Evolutionary conservation across 2,113 vertebrate genomes (phyloP), one percentile per base, ranked within the genome.

Genomic region (Helogale parvula): DNA sequence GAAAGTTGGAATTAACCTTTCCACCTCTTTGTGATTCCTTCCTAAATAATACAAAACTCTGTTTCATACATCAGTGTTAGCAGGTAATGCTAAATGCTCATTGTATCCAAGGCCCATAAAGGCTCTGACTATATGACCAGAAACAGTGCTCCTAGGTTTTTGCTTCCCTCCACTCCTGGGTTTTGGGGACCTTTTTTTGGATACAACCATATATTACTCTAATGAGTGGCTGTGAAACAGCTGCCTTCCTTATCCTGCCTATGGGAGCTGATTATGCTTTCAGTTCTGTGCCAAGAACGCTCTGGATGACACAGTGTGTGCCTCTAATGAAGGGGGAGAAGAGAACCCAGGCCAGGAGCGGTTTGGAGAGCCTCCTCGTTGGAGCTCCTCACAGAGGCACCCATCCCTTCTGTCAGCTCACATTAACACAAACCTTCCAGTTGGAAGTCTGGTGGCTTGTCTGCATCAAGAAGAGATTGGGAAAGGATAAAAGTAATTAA

Each of bases 191-290:
- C 3, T 3, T 68, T 94, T 38, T 1, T n/a, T 45, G 4, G 5
- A 92, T 86, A 7, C 27, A 83, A n/a, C 21, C 17, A 91, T 29
- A 35, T 65, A 50, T 84, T 89, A 35, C 47, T 88, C 23, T 94
- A 96, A 91, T 6, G 15, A 84, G 68, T 57, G n/a, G 5, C 57
- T 80, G 4, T 69, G 35, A 79, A 86, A 45, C 23, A 68, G 82
- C 83, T 93, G 33, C 23, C 38, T 85, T 91, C 52, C 47, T 93
- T 38, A n/a, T 95, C 33, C 69, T 54, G 83, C 35, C 69, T 96
- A 66, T n/a, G 38, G 68, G 45, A 96, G 45, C 23, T 92, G 86
- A 88, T 79, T 77, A 82, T 29, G 21, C 23, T 72, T 65, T 69
- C 82, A 71, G 33, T 85, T 68, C 38, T 71, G 23, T 38, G 76